Evolutionary conservation across 2,888 invertebrate species (phyloP).

Genomic region (Gisinianus flammeolus): DNA sequence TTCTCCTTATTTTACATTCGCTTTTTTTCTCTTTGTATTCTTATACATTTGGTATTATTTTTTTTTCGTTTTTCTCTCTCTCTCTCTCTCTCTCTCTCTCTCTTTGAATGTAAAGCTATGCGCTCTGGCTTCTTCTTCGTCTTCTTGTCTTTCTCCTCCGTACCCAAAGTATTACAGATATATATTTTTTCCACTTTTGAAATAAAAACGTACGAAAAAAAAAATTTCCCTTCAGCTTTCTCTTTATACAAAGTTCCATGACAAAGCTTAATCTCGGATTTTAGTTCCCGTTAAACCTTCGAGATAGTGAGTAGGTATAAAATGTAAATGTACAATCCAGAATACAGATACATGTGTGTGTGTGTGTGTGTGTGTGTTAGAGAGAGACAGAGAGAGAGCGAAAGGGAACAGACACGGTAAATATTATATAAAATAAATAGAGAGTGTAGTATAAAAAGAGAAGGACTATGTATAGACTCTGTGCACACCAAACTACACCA

Average conservation of each 20-base stretch:
- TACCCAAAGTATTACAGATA: neutral
- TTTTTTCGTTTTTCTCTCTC: neutral
- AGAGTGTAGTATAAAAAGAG: neutral
- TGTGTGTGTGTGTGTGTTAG: neutral
- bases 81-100: too few relatives aligned
- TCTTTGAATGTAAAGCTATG: too few relatives aligned
- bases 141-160: too few relatives aligned
- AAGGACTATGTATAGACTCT: too few relatives aligned
- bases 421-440: neutral
- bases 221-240: too few relatives aligned
- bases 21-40: neutral
- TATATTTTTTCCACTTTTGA: neutral
- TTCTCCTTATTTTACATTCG: neutral
- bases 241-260: neutral
- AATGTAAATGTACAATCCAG: neutral
- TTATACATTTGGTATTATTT: neutral
- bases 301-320: neutral
- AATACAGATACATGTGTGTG: neutral
- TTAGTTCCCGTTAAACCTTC: neutral
- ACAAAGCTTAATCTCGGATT: conserved; percentile 6
- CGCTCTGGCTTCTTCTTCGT: too few relatives aligned
- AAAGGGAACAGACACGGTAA: neutral
- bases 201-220: too few relatives aligned
- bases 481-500: too few relatives aligned
- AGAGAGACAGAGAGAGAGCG: neutral